Percentiles rank a stretch among this genome's conserved stretches.
Evolutionary conservation across 2,113 vertebrate genomes (phyloP).

Genomic region (Epinephelus cyanopodus): DNA sequence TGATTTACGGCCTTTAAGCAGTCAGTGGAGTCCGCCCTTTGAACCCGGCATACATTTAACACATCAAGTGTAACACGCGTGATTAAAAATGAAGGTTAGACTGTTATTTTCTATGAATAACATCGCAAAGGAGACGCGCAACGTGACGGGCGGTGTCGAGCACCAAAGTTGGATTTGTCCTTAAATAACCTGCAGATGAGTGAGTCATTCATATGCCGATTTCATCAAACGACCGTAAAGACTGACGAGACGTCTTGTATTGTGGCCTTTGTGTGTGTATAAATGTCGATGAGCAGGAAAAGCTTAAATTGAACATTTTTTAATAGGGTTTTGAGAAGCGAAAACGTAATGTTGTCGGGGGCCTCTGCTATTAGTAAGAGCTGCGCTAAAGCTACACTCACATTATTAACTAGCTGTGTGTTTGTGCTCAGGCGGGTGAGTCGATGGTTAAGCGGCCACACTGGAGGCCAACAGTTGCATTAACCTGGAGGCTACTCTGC

Average conservation of each 20-base stretch:
- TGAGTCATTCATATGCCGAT: not conserved
- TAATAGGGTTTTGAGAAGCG: not conserved
- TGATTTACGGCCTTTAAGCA: not conserved
- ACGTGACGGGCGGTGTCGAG: constrained; percentile 51
- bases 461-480: too few relatives aligned
- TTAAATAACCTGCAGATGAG: not conserved
- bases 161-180: constrained; percentile 5
- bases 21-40: accelerated
- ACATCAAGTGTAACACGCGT: accelerated
- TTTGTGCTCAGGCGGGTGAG: accelerated
- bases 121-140: not conserved
- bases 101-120: accelerated
- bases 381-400: accelerated
- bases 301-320: accelerated
- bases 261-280: accelerated
- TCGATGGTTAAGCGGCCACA: accelerated
- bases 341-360: not conserved
- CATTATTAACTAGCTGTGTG: accelerated
- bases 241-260: accelerated
- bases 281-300: accelerated
- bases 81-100: accelerated
- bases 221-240: accelerated
- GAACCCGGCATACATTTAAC: not conserved
- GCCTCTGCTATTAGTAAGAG: not conserved
- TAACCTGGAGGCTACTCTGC: not conserved